These are phyloP conservation scores for Anticlea derivata DNA, from an alignment of 2,888 invertebrate genomes.

Conservation along the genomic window DNA sequence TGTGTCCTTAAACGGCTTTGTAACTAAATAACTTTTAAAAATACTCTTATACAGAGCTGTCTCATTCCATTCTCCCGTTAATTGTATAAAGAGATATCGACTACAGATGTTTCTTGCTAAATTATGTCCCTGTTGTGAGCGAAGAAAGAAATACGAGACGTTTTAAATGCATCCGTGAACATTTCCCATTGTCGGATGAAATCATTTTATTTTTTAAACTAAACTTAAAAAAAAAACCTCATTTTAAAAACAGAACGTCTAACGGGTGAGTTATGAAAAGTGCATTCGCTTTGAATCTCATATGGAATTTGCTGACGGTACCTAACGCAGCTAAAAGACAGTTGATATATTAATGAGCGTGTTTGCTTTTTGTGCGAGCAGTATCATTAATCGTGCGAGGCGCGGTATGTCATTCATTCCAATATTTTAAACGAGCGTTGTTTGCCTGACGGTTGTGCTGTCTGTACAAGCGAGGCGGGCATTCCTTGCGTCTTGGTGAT, in stretches of 20 bases:
- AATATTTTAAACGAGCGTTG: conserved; percentile 79
- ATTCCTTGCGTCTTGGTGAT: conserved; percentile 62
- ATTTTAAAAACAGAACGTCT: conserved; percentile 40
- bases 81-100: conserved; percentile 78
- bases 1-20: conserved; percentile 50
- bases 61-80: conserved; percentile 71
- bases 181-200: conserved; percentile 53
- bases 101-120: conserved; percentile 77
- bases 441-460: conserved; percentile 76
- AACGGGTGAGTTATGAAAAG: conserved; percentile 56
- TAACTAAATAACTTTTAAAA: conserved; percentile 73
- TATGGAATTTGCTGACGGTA: conserved; percentile 60
- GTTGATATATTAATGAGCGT: conserved; percentile 83
- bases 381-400: conserved; percentile 80
- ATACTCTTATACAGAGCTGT: conserved; percentile 69
- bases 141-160: conserved; percentile 75
- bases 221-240: conserved; percentile 18
- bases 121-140: conserved; percentile 67
- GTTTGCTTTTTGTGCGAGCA: conserved; percentile 78
- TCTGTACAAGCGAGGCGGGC: conserved; percentile 70
- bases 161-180: conserved; percentile 59
- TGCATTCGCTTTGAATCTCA: conserved; percentile 41
- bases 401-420: conserved; percentile 84
- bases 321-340: conserved; percentile 77
- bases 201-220: conserved; percentile 39